Evolutionary conservation across 2,797 vertebrate species (phyloP), one percentile per base, ranked within the genome.

Genomic region (Choloepus didactylus): DNA sequence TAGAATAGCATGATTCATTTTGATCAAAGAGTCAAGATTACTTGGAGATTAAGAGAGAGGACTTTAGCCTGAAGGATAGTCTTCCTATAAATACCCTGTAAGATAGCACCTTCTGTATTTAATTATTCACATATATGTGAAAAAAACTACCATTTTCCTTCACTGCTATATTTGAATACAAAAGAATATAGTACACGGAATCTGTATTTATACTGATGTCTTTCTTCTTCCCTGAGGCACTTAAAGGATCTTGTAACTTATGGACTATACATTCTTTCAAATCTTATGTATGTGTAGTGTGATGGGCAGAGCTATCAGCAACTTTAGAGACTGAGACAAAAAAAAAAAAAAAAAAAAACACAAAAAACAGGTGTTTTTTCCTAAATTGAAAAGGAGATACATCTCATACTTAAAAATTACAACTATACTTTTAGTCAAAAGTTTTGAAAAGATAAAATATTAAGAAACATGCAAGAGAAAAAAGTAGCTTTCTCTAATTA

Each of bases 361-460:
- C 35, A 35, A 35, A 92, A 51, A 54, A 60, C 31, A 93, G 0
- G 0, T 19, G 29, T 1, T 56, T 91, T 91, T 7, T 73, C 5
- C 41, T 76, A 29, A 35, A 73, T 85, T 76, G 29, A 95, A 88
- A 86, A 64, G 51, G 18, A 79, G 14, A 38, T 35, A 35, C 15
- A 64, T 29, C 5, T 35, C 56, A 73, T 41, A 9, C 31, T 69
- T 77, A 9, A 81, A 21, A 89, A 41, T 75, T 79, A 72, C 15
- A 87, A 62, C 4, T 49, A 27, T 35, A 49, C 1, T 18, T 85
- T 87, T 80, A 9, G 54, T 86, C 46, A 87, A 27, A 38, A 62
- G 16, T 76, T 95, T 75, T 89, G 6, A 93, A 77, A n/a, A 85
- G 80, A 54, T 62, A 66, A 90, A 51, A 31, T 92, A 80, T 60